phyloP scores from a whole-genome alignment of 2,797 vertebrate species.

The Scolopax bukidnonensis region DNA sequence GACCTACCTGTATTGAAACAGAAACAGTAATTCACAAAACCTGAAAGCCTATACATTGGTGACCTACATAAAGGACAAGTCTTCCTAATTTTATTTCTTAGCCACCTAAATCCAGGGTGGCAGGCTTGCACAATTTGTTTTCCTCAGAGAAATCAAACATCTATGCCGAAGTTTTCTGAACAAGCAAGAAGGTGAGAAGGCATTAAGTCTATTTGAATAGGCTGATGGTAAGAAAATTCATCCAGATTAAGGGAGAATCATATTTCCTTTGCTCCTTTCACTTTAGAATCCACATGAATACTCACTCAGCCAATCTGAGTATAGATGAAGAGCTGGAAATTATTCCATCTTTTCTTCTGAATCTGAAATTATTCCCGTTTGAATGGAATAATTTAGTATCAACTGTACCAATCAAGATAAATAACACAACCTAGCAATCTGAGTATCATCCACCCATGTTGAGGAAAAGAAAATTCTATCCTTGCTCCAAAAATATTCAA shows the following conservation, averaged over 20 bases:
- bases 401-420: background rate
- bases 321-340: background rate
- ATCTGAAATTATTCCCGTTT: background rate
- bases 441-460: background rate
- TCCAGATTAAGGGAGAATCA: background rate
- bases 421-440: background rate
- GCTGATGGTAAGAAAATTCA: background rate
- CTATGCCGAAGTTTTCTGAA: background rate
- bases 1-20: background rate
- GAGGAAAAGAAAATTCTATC: background rate
- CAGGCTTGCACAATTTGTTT: background rate
- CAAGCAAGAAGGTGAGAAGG: background rate
- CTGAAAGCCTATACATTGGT: background rate
- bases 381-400: background rate
- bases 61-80: background rate
- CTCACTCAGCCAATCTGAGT: background rate
- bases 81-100: background rate
- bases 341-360: background rate
- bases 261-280: background rate
- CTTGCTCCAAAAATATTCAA: background rate
- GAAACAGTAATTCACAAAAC: background rate
- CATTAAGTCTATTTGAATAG: background rate
- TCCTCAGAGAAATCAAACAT: background rate
- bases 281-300: background rate
- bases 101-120: background rate